These are phyloP conservation scores for Pseudomyrmex cubaensis DNA, from an alignment of 1,140 invertebrate genomes.

Conservation along the genomic window DNA sequence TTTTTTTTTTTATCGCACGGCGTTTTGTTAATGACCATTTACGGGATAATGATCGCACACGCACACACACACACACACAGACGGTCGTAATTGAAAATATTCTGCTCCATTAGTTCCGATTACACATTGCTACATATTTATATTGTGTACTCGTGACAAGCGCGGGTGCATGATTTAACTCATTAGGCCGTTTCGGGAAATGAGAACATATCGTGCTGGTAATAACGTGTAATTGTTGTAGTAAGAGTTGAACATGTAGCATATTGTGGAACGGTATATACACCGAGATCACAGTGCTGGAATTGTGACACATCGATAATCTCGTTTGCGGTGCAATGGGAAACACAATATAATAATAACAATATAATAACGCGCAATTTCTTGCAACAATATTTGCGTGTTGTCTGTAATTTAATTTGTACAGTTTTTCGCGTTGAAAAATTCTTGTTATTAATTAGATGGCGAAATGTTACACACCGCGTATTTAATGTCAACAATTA, in stretches of 20 bases:
- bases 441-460: no score
- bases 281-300: not conserved
- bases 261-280: not conserved
- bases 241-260: not conserved
- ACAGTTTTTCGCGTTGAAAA: no score
- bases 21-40: no score
- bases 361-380: not conserved
- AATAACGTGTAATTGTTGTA: not conserved
- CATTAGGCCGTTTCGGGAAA: not conserved
- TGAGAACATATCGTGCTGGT: not conserved
- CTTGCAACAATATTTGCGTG: not conserved
- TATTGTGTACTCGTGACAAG: not conserved
- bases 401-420: no score
- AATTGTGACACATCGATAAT: not conserved
- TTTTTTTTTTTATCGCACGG: not conserved
- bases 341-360: not conserved
- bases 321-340: not conserved
- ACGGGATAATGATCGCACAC: no score
- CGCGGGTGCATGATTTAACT: conserved; percentile 3
- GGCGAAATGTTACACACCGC: no score
- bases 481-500: no score
- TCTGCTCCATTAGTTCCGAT: not conserved
- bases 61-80: no score
- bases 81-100: not conserved
- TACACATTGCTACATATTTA: not conserved